Conservation (phyloP, 2,888 invertebrate species). For the Archaeoteleia sp. region DNA sequence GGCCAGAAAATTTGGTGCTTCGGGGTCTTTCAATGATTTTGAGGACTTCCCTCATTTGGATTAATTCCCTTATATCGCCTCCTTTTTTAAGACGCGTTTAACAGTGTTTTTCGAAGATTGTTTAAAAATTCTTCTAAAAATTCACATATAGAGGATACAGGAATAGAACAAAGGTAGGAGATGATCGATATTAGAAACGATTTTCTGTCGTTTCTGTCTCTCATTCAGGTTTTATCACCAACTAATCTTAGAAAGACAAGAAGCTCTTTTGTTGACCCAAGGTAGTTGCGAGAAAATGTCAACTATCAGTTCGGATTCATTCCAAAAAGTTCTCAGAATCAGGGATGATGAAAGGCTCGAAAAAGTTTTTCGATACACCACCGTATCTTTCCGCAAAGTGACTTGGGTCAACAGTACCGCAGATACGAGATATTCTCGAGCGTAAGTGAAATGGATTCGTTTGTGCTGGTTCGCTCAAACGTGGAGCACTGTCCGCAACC, state of each 20-base stretch:
- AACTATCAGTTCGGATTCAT: slow-evolving; percentile 34
- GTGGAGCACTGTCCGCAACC: slow-evolving; percentile 21
- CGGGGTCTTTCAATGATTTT: slow-evolving; percentile 30
- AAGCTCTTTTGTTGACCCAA: slow-evolving; percentile 28
- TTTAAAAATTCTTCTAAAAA: no score
- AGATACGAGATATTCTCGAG: slow-evolving; percentile 16
- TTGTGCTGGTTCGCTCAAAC: neutral
- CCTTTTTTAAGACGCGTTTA: slow-evolving; percentile 17
- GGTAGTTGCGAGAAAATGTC: slow-evolving; percentile 23
- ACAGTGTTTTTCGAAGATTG: no score
- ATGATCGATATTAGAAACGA: neutral
- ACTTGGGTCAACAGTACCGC: slow-evolving; percentile 19
- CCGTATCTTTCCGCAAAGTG: slow-evolving; percentile 37
- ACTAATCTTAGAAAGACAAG: slow-evolving; percentile 28
- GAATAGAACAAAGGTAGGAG: no score
- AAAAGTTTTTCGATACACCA: slow-evolving; percentile 30
- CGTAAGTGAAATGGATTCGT: slow-evolving; percentile 12
- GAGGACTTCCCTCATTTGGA: slow-evolving; percentile 27
- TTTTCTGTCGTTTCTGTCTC: neutral
- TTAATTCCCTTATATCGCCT: no score
- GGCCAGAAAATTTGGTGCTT: slow-evolving; percentile 37
- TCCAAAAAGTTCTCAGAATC: slow-evolving; percentile 27
- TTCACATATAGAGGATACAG: no score
- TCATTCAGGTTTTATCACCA: slow-evolving; percentile 13
- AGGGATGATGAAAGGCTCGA: slow-evolving; percentile 20